A percentile compares a stretch with the other conserved stretches of the same genome.
phyloP scores from a whole-genome alignment of 2,888 invertebrate genomes.

The Cosmia trapezina region DNA sequence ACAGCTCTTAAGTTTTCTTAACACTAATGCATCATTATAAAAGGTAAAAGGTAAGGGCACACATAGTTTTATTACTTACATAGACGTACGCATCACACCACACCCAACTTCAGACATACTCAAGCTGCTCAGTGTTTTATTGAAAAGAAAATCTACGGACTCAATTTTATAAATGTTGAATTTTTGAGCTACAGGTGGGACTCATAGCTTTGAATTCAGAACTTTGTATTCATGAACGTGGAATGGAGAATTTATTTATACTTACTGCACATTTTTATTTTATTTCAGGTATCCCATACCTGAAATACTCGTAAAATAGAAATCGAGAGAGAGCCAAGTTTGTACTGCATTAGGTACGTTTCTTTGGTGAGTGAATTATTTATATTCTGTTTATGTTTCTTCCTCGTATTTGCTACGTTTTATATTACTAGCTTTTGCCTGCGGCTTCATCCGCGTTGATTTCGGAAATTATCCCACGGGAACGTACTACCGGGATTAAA shows the following conservation, averaged over 20 bases:
- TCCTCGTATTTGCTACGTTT: neutral
- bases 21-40: too few relatives aligned
- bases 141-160: conserved; percentile 6
- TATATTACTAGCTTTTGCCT: neutral
- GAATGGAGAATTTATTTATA: conserved; percentile 32
- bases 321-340: conserved; percentile 2
- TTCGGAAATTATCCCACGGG: too few relatives aligned
- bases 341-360: neutral
- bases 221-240: conserved; percentile 40
- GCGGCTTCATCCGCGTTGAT: too few relatives aligned
- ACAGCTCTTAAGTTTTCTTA: too few relatives aligned
- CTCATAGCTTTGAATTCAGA: conserved; percentile 62
- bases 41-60: too few relatives aligned
- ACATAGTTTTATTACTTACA: too few relatives aligned
- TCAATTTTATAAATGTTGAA: conserved; percentile 42
- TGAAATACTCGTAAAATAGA: too few relatives aligned
- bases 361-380: neutral
- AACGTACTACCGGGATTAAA: too few relatives aligned
- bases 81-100: too few relatives aligned
- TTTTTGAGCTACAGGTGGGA: conserved; percentile 46
- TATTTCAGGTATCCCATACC: conserved; percentile 3
- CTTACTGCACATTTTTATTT: conserved; percentile 35
- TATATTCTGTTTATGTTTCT: neutral
- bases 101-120: too few relatives aligned
- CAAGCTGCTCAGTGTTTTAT: too few relatives aligned